Evolutionary conservation across 2,113 vertebrate genomes (phyloP), one percentile per base, ranked within the genome.

Genomic region (Pholis gunnellus): DNA sequence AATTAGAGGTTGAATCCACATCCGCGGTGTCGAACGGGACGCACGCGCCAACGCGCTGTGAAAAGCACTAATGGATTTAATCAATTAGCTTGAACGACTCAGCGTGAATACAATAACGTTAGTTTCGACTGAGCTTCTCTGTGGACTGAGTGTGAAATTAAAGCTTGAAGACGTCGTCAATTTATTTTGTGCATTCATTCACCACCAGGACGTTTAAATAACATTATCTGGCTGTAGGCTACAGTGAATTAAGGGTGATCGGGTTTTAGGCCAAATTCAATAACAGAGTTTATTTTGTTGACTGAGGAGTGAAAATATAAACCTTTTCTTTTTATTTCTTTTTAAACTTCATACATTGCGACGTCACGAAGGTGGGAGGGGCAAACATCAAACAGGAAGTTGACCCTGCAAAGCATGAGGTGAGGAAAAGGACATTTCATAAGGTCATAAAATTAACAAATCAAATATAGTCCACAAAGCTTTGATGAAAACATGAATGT

Each of bases 91-190:
- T 86, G 89, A 91, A 91, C 66, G 83, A 77, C 94, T 64, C 95
- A 95, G 95, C 94, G 89, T 93, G 95, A 94, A 93, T 93, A 95
- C 91, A 95, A 95, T 93, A 95, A 96, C 81, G 91, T 89, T 91
- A 78, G 94, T 95, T 94, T 95, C 94, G 91, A 44, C 86, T 84
- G 82, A 84, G 66, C 69, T 25, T 27, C 31, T 34, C 59, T 79
- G 72, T 72, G 68, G 66, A 40, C 42, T 27, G 13, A 73, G 71
- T 72, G 7, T 72, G 25, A 25, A 52, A 27, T 59, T 1, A 34
- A 17, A 10, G n/a, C 31, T 2, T 70, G 17, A 3, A 17, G 5
- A 18, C 5, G 46, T 48, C 46, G 17, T 48, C 46, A 1, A 48
- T 10, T 31, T 4, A 54, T 54, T 22, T 22, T n/a, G n/a, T 22